Conservation (phyloP, 2,888 invertebrate genomes). For the Ormyrus labotus region DNA sequence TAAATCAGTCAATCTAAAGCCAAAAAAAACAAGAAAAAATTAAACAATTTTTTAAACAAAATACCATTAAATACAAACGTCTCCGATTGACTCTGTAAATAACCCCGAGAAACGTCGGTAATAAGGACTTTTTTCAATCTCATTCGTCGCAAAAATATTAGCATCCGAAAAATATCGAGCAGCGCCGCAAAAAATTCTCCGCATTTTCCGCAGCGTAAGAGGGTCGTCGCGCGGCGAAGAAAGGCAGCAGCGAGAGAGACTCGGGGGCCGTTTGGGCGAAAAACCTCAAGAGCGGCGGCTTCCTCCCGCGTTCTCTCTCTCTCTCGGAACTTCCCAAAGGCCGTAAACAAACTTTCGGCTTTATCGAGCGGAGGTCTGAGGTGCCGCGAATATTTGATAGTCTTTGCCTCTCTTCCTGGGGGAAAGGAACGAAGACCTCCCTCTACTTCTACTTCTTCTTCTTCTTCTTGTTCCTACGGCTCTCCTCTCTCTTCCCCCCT, state of each 20-base stretch:
- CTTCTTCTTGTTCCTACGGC: constrained; percentile 4
- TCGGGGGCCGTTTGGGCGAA: constrained; percentile 21
- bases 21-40: too few species aligned
- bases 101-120: background rate
- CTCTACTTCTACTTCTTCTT: constrained; percentile 56
- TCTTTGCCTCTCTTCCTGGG: constrained; percentile 43
- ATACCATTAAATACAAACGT: too few species aligned
- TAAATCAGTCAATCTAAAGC: too few species aligned
- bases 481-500: background rate
- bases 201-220: too few species aligned
- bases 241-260: constrained; percentile 55
- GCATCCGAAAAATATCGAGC: too few species aligned
- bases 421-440: constrained; percentile 8
- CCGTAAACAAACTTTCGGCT: constrained; percentile 73
- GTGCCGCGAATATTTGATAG: constrained; percentile 73
- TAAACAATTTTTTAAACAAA: too few species aligned
- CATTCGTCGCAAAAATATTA: too few species aligned
- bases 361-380: constrained; percentile 68
- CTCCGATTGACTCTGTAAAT: too few species aligned
- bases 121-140: too few species aligned
- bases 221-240: background rate
- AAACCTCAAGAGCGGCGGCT: constrained; percentile 35
- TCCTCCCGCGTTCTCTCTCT: background rate
- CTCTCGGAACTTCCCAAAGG: constrained; percentile 58
- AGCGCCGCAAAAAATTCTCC: too few species aligned